These are phyloP conservation scores for Hipposideros larvatus DNA, from an alignment of 2,797 vertebrate species.

Conservation along the genomic window DNA sequence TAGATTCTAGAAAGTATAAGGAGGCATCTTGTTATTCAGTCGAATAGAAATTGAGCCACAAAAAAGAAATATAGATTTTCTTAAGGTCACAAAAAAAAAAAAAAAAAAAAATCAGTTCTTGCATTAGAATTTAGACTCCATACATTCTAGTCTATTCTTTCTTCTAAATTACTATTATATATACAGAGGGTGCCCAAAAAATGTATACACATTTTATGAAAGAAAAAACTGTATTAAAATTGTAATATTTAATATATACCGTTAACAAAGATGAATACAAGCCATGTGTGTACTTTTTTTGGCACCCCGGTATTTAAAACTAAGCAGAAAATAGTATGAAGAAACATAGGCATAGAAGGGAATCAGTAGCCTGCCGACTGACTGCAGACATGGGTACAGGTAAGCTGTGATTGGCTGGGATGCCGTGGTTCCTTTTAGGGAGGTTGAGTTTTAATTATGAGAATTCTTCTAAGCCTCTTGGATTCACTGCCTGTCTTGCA, in stretches of 20 bases:
- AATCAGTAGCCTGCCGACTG: not conserved
- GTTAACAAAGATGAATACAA: too few relatives aligned
- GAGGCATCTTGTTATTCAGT: not conserved
- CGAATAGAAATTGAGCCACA: not conserved
- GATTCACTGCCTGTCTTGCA: not conserved
- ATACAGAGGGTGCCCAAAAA: too few relatives aligned
- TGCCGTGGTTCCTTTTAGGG: not conserved
- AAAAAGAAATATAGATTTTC: slow-evolving; percentile 26
- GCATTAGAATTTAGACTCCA: not conserved
- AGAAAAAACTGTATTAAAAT: too few relatives aligned
- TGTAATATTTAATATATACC: too few relatives aligned
- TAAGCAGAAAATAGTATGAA: not conserved
- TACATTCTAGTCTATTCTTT: not conserved
- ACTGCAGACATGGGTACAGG: not conserved
- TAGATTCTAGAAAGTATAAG: slow-evolving; percentile 2
- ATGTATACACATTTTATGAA: too few relatives aligned
- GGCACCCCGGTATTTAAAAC: not conserved
- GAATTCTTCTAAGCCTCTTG: not conserved
- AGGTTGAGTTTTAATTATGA: not conserved
- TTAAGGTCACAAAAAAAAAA: not conserved
- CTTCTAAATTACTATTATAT: not conserved
- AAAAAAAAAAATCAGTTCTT: not conserved
- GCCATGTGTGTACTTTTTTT: too few relatives aligned
- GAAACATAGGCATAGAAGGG: not conserved
- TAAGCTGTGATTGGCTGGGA: not conserved